A percentile compares a stretch with the other conserved stretches of the same genome.
Evolutionary conservation across 35 echinoderm and acorn worm genomes (phyloP).

Genomic region (Chiridota heheva): DNA sequence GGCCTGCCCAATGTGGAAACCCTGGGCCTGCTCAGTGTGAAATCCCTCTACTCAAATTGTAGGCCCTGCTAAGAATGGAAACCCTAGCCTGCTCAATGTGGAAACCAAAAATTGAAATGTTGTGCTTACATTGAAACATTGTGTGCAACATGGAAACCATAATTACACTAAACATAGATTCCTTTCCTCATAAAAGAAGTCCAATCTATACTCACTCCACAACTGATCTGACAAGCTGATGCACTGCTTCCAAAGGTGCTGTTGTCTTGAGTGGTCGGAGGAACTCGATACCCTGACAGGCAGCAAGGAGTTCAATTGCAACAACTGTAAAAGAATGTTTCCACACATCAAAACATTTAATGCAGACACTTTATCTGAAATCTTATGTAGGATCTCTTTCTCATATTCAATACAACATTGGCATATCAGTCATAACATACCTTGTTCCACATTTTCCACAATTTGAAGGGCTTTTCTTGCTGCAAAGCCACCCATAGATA

Average conservation of each 20-base stretch:
- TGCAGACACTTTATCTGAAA: too few relatives aligned
- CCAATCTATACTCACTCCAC: conserved; percentile 53
- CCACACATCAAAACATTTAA: too few relatives aligned
- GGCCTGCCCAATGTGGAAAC: not conserved
- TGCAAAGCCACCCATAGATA: conserved; percentile 87
- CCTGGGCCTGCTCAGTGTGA: not conserved
- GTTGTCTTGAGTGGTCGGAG: conserved; percentile 76
- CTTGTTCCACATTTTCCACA: conserved; percentile 97
- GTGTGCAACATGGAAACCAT: not conserved
- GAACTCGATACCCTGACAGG: conserved; percentile 91
- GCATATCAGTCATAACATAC: too few relatives aligned
- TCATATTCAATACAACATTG: too few relatives aligned
- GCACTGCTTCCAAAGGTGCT: conserved; percentile 74
- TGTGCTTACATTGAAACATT: too few relatives aligned
- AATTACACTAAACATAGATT: not conserved
- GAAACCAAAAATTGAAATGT: not conserved
- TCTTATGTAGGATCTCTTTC: too few relatives aligned
- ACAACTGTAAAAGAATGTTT: conserved; percentile 54
- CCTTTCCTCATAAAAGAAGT: not conserved
- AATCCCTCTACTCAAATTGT: not conserved
- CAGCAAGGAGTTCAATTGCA: conserved; percentile 86
- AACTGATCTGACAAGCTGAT: conserved; percentile 63
- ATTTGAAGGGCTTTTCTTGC: conserved; percentile 68
- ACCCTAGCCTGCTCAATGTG: not conserved
- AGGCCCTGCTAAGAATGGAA: not conserved